Evolutionary conservation across 37 sponge, comb jelly and placozoan species (phyloP), one percentile per base, ranked within the genome.

Genomic region (Chondrilla cf. caribensis): DNA sequence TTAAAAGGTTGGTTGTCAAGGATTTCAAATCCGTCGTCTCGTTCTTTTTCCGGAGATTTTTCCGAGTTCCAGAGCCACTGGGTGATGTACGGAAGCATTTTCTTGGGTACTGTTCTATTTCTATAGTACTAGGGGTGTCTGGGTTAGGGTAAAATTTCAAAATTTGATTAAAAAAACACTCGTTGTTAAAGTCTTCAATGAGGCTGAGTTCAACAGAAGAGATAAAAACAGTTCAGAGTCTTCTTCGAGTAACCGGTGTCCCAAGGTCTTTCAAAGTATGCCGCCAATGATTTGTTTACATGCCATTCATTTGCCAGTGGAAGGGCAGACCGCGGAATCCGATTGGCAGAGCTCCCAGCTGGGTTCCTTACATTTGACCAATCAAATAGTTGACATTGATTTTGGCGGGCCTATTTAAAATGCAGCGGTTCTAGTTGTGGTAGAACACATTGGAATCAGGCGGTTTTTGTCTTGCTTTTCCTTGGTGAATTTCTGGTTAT

Each of bases 281-380:
- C 76, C 76, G 76, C 76, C 76, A 73, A 17, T 22, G 41, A 40
- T 73, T 73, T 73, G 76, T 73, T 73, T 73, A 73, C 76, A 73
- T 73, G 76, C 76, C 76, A 73, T 73, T 40, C 43, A 37, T 73
- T 11, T 28, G 3, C 3, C 35, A 47, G 6, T 47, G 51, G 51
- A 47, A 47, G 51, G 51, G 6, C 11, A 14, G 51, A 11, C 11
- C 51, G 51, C 6, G 51, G 51, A n/a, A 14, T 47, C 51, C 11
- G 51, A 47, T 47, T 47, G n/a, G n/a, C n/a, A n/a, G n/a, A n/a
- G n/a, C n/a, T n/a, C n/a, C 6, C 51, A 47, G 51, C 51, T 47
- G 51, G 11, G 9, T 11, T 6, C 6, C 6, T 47, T 47, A 11
- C 6, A 47, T n/a, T 47, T 6, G 51, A 47, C 44, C 41, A 73